Base-by-base conservation (phyloP, 2,113 vertebrate genomes). In the Xenopus tropicalis region DNA sequence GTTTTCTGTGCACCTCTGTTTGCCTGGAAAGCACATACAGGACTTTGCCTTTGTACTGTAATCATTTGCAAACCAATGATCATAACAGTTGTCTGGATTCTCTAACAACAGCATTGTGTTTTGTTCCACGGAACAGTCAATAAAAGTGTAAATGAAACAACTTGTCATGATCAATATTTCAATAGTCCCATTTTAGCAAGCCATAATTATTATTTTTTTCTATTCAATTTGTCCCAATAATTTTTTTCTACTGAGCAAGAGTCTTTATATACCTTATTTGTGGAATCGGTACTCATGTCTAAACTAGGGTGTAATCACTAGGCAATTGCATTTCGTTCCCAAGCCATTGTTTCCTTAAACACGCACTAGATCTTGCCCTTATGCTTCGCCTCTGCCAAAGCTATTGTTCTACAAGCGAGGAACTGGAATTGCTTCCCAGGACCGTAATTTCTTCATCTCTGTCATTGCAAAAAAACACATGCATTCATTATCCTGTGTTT, bases 91-190 rank as follows among this genome's bases (percentile, higher is more conserved):
- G 46, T 12, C 12, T 14, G 46, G 79, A 81, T 48, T 77, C 1
- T 61, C 69, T 70, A 75, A 80, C 69, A 71, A 78, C 71, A 80
- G 0, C 56, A 51, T 17, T 3, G 73, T 85, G 21, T 43, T 79
- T 14, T 78, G 81, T 82, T 74, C 69, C 70, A 78, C 0, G 0
- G 72, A 78, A 80, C 62, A 82, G 77, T 67, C 79, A 83, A 84
- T 84, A 84, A 1, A 14, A 20, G 1, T 22, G 68, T 80, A 73
- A 59, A 68, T 66, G 72, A 48, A 83, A 68, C 46, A 75, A 74
- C 81, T 81, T 77, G 82, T 80, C 73, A 72, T 79, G 78, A 86
- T 87, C 85, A 82, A 79, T 86, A 78, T 72, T 86, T 80, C 70
- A 79, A 83, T 77, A 81, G 14, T 72, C 51, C 62, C 79, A 62